A percentile compares a stretch with the other conserved stretches of the same genome.
These are phyloP conservation scores for Globodera rostochiensis DNA, from an alignment of 1,140 invertebrate species.

Conservation along the genomic window DNA sequence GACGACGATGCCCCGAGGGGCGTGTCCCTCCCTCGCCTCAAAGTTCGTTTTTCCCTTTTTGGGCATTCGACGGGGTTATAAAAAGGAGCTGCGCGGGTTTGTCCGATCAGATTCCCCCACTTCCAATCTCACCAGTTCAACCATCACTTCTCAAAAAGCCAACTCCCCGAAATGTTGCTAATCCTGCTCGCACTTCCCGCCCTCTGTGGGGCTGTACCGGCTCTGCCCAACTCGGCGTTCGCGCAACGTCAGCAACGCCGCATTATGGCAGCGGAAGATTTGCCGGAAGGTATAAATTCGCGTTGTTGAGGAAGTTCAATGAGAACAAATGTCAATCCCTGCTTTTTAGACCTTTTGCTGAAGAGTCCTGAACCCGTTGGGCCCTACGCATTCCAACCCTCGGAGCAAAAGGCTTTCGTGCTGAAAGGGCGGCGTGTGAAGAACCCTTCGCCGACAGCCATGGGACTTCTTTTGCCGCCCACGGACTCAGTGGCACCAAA, in stretches of 20 bases:
- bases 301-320: no score
- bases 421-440: neutral
- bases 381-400: no score
- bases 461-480: conserved; percentile 14
- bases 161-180: neutral
- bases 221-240: neutral
- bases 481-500: conserved; percentile 50
- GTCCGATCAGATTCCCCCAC: neutral
- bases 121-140: neutral
- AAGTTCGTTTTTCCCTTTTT: conserved; percentile 2
- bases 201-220: neutral
- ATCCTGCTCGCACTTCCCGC: neutral
- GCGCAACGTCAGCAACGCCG: neutral
- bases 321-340: no score
- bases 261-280: neutral
- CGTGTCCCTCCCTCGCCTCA: neutral
- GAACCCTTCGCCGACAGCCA: neutral
- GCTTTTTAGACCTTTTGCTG: no score
- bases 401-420: neutral
- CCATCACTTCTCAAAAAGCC: no score
- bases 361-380: no score
- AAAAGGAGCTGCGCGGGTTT: neutral
- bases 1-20: neutral
- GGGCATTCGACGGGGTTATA: neutral
- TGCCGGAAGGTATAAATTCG: neutral